Percentiles rank a stretch among this genome's conserved stretches.
Conservation (phyloP, 2,113 vertebrate genomes). For the Pandion haliaetus region DNA sequence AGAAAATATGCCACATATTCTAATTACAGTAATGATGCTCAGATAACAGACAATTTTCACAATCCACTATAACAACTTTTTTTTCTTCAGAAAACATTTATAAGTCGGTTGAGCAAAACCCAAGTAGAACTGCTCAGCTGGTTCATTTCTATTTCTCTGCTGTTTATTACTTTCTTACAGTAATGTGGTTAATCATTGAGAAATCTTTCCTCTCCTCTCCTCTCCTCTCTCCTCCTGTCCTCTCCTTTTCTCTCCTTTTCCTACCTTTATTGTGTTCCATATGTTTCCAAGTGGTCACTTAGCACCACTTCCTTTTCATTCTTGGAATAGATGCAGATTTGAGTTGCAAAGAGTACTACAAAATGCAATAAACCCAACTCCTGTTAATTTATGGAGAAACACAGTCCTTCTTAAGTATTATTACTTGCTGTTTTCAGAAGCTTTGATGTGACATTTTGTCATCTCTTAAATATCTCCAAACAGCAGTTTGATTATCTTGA, state of each 20-base stretch:
- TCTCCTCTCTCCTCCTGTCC: too few species aligned
- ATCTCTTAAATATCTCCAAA: constrained; percentile 2
- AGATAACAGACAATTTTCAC: neutral
- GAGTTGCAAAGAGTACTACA: neutral
- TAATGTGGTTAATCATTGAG: neutral
- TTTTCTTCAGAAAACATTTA: neutral
- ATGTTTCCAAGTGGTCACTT: too few species aligned
- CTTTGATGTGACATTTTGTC: neutral
- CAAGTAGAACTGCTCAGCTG: neutral
- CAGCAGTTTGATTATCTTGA: neutral
- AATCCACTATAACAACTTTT: neutral
- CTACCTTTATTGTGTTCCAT: neutral
- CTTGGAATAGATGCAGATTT: neutral
- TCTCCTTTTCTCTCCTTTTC: neutral
- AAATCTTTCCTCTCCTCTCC: neutral
- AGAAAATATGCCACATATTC: neutral
- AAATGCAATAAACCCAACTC: neutral
- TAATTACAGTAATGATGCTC: neutral
- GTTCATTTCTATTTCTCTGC: neutral
- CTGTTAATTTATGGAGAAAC: neutral
- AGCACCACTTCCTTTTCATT: neutral
- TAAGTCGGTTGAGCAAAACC: neutral
- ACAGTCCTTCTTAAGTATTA: neutral
- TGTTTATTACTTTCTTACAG: neutral
- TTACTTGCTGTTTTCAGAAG: neutral